Evolutionary conservation across 2,888 invertebrate species (phyloP).

Genomic region (Dryobotodes eremita): DNA sequence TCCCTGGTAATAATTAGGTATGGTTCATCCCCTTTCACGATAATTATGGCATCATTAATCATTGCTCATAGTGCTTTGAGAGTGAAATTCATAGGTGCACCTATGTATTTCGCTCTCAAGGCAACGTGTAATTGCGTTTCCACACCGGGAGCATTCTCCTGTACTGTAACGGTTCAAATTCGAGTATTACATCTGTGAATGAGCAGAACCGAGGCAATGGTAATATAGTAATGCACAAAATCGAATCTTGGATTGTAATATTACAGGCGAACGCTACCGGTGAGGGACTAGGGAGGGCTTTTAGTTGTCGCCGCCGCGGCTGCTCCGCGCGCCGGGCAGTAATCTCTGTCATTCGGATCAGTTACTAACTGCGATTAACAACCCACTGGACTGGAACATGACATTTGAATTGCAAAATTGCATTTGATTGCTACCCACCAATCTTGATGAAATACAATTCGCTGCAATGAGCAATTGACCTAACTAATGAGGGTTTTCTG

Average conservation of each 20-base stretch:
- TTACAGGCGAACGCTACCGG: not conserved
- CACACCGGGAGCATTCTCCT: not conserved
- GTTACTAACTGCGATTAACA: slow-evolving; percentile 22
- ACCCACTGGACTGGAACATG: slow-evolving; percentile 10
- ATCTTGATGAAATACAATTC: slow-evolving; percentile 13
- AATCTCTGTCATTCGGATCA: slow-evolving; percentile 13
- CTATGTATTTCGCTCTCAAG: not conserved
- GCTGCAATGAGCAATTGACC: slow-evolving; percentile 9
- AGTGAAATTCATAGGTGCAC: not conserved
- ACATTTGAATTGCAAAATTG: slow-evolving; percentile 38
- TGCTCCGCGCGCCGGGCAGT: no score
- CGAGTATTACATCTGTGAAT: not conserved
- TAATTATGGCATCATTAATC: not conserved
- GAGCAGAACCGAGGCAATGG: not conserved
- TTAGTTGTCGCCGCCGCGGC: no score
- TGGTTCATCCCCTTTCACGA: not conserved
- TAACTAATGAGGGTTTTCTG: not conserved
- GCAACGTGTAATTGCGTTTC: no score
- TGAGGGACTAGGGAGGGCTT: not conserved
- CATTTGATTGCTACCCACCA: slow-evolving; percentile 46
- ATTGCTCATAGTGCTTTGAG: not conserved
- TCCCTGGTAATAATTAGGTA: not conserved
- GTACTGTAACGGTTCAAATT: no score
- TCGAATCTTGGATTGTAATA: not conserved
- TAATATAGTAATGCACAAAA: not conserved